Conservation (phyloP, 2,797 vertebrate genomes). For the Tenualosa ilisha region DNA sequence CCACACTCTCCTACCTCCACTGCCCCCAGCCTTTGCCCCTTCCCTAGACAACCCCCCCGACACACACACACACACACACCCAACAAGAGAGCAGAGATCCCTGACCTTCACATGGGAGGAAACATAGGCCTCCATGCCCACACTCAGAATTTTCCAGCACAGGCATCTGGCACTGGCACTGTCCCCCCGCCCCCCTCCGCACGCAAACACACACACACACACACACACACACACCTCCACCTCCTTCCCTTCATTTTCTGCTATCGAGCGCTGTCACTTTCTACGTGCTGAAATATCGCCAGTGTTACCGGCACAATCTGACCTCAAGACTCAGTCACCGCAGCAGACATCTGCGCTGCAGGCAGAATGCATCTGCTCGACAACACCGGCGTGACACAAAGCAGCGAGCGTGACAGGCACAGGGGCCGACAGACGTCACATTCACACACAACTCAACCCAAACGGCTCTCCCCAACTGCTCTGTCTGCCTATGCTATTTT, state of each 20-base stretch:
- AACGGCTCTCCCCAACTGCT: background rate
- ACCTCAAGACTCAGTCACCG: conserved; percentile 39
- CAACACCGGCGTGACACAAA: conserved; percentile 3
- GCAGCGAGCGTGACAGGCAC: conserved; percentile 10
- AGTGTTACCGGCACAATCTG: conserved; percentile 12
- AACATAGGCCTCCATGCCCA: background rate
- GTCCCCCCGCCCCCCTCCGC: background rate
- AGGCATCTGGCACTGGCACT: background rate
- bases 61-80: background rate
- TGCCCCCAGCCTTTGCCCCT: conserved; percentile 19
- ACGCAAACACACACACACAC: conserved; percentile 1
- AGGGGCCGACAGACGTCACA: background rate
- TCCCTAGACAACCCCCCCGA: background rate
- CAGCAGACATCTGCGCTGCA: conserved; percentile 38
- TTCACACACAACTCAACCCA: conserved; percentile 21
- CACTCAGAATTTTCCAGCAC: background rate
- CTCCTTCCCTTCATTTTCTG: background rate
- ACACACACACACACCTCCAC: background rate
- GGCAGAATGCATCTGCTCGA: conserved; percentile 38
- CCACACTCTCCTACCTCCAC: background rate
- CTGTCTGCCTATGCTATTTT: background rate
- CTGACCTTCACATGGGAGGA: conserved; percentile 30
- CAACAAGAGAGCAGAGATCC: conserved; percentile 11
- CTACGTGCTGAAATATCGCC: background rate
- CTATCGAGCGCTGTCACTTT: conserved; percentile 20